A percentile compares a stretch with the other conserved stretches of the same genome.
Evolutionary conservation across 2,113 vertebrate genomes (phyloP).

Genomic region (Antidorcas marsupialis): DNA sequence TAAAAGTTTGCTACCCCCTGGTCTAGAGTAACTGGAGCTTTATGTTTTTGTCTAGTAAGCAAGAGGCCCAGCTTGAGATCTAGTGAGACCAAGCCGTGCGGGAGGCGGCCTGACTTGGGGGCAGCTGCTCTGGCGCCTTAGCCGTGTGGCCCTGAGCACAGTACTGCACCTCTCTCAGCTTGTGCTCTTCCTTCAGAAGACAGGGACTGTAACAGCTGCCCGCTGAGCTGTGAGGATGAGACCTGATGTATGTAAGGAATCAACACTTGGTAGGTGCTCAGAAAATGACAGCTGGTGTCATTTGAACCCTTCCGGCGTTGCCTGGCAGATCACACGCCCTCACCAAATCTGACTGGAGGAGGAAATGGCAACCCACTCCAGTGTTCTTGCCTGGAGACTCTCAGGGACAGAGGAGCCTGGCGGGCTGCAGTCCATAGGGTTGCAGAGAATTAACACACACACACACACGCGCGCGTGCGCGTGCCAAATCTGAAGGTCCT

Average conservation of each 20-base stretch:
- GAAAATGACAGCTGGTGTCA: background rate
- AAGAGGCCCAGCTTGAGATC: background rate
- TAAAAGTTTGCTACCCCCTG: background rate
- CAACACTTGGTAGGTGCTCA: background rate
- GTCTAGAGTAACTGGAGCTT: background rate
- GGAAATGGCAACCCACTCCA: background rate
- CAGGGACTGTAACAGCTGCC: background rate
- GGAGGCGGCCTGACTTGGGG: background rate
- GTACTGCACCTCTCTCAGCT: background rate
- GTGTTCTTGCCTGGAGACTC: background rate
- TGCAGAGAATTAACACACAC: background rate
- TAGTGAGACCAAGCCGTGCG: background rate
- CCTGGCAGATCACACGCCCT: background rate
- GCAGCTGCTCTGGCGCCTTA: background rate
- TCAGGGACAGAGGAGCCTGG: background rate
- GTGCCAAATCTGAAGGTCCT: background rate
- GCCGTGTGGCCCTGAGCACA: background rate
- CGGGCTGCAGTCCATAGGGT: background rate
- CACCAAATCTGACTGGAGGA: background rate
- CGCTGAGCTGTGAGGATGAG: background rate
- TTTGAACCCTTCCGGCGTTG: background rate
- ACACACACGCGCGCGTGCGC: accelerated
- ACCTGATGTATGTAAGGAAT: background rate
- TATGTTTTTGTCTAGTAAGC: background rate
- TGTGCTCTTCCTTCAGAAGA: background rate